Base-by-base conservation (phyloP, 2,888 invertebrate species). In the Spodoptera littoralis region DNA sequence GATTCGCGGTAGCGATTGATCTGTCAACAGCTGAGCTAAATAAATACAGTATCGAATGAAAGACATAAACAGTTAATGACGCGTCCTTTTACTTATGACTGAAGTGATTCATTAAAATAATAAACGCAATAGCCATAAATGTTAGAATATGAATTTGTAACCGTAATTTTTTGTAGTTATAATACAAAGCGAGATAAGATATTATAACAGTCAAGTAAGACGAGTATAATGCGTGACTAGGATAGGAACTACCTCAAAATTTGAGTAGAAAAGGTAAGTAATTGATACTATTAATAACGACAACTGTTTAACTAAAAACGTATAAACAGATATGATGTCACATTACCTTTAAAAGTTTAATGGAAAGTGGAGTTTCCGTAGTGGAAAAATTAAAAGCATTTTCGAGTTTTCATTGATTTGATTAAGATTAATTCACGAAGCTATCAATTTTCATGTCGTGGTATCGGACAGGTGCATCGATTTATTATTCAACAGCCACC, bases 1-100 rank as follows among this genome's bases (percentile, higher is more conserved):
- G 54, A 44, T 72, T 73, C 73, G 60, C 47, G 27, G 55, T 63
- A 62, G 68, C 70, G 53, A 73, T 77, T 67, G 77, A 69, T 49
- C 80, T 67, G 61, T 79, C 80, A 76, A 65, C 80, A 46, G 41
- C 54, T 43, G 18, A 46, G 47, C 51, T 62, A 75, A 65, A 75
- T 73, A 79, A 79, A 78, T 67, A 53, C 9, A 52, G 54, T 48
- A 65, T 62, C 60, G 47, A 75, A 70, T 75, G 78, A 77, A 62
- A 79, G 45, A 67, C 48, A 53, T 56, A 63, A 65, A 69, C 73
- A 73, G 44, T 46, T 53, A 66, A 65, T 69, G 69, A 63, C 45
- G 70, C 66, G 64, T 60, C 77, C 48, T 76, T 55, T 52, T 56
- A 70, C 58, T 64, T 56, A 47, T n/a, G 58, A 53, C 42, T 48